Base-by-base conservation (phyloP, 2,797 vertebrate species). In the Gymnoscopelus microlampas region DNA sequence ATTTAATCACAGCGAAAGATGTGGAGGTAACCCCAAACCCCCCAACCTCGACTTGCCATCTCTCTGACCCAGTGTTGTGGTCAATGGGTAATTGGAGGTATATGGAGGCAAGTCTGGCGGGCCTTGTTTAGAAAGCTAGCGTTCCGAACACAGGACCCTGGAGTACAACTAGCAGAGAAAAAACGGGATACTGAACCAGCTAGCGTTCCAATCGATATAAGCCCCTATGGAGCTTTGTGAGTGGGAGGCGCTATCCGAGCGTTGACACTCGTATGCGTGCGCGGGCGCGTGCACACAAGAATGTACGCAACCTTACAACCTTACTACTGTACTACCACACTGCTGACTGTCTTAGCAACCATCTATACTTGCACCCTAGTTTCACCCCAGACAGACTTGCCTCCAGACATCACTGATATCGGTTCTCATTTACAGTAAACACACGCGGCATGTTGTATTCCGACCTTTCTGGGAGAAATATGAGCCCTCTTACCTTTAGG, bases 161-260 rank as follows among this genome's bases (percentile, higher is more conserved):
- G 71, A 84, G 75, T 66, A 35, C 50, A 84, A 71, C 66, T 66
- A 81, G 63, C 24, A 71, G 55, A n/a, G 1, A 64, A 81, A 71
- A 64, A 81, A 71, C 5, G 57, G 60, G 62, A 73, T 65, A 32
- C 57, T 61, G 50, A 61, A 66, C 61, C 19, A 81, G 81, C 87
- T 35, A 66, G 54, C 70, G 63, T 81, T 79, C 53, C 73, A 82
- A 89, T 88, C 86, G 83, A 88, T 88, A 19, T 19, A 89, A 67
- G 29, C 47, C 63, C 68, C 65, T 49, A 44, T 61, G 63, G 77
- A 79, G 14, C 67, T 76, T 29, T 51, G 1, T 49, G 83, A 73
- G 85, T 90, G 84, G 85, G 87, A 80, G 79, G 81, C 75, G 39
- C 39, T 44, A 10, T 70, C 60, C 8, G 19, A 32, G 61, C 23